These are phyloP conservation scores for Axis porcinus DNA, from an alignment of 2,113 vertebrate genomes.

Conservation along the genomic window DNA sequence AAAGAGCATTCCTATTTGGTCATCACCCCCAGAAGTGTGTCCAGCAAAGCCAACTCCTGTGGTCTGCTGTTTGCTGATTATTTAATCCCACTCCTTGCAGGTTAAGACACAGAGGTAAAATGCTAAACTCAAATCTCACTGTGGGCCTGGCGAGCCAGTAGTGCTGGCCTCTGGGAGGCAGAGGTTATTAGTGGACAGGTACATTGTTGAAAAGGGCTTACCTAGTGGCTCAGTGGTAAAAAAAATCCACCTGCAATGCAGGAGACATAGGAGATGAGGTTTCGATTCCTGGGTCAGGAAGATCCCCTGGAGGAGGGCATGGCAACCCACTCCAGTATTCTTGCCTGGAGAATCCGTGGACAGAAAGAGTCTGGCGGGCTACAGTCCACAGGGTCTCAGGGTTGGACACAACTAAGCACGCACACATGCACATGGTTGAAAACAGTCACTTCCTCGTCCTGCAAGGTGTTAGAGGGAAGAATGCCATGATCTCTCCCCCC, in stretches of 20 bases:
- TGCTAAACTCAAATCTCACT: background rate
- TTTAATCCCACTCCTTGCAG: background rate
- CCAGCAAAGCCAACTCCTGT: background rate
- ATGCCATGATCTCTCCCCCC: background rate
- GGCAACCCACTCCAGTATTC: background rate
- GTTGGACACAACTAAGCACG: background rate
- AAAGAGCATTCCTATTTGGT: background rate
- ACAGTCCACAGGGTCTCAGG: background rate
- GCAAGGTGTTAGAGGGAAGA: background rate
- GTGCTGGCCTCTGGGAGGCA: rapidly evolving
- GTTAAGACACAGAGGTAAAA: background rate
- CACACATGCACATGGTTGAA: background rate
- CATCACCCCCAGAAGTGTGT: background rate
- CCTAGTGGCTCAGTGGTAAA: background rate
- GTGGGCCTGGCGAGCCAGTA: background rate
- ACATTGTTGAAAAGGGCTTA: background rate
- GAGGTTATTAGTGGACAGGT: background rate
- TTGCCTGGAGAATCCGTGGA: background rate
- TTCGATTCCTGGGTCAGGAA: background rate
- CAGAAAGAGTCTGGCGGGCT: background rate
- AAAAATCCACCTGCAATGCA: background rate
- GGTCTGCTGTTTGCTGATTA: background rate
- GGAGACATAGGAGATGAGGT: background rate
- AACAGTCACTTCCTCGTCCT: background rate
- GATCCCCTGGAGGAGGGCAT: background rate